Conservation (phyloP, 1,140 invertebrate genomes). For the Drosophila guanche region DNA sequence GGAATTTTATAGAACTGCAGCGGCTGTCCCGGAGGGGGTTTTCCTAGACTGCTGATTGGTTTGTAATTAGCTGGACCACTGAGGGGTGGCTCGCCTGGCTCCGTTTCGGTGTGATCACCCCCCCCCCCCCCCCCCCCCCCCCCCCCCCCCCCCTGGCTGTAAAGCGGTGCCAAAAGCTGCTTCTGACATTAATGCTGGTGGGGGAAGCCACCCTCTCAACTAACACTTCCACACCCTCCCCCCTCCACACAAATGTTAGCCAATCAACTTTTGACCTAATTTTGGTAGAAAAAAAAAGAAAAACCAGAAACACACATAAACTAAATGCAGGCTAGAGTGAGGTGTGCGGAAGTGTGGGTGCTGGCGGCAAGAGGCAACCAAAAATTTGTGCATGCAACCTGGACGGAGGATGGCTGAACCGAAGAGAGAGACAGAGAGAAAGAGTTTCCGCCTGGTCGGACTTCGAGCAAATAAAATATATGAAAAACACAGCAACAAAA, state of each 20-base stretch:
- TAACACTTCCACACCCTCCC: too few relatives aligned
- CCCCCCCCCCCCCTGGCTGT: too few relatives aligned
- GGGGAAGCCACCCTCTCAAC: conserved; percentile 13
- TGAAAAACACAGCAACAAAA: conserved; percentile 11
- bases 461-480: conserved; percentile 43
- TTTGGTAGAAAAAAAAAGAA: conserved; percentile 45
- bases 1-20: conserved; percentile 48
- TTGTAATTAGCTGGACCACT: conserved; percentile 22
- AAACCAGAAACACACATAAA: conserved; percentile 38
- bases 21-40: too few relatives aligned
- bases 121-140: too few relatives aligned
- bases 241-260: conserved; percentile 42
- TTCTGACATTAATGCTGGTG: conserved; percentile 38
- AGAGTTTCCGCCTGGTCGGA: conserved; percentile 55
- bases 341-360: background rate
- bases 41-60: conserved; percentile 17
- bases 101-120: too few relatives aligned
- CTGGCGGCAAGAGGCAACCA: conserved; percentile 36
- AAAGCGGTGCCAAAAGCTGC: conserved; percentile 22
- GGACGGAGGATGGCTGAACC: conserved; percentile 26
- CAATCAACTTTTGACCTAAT: conserved; percentile 82
- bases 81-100: background rate
- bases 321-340: conserved; percentile 42
- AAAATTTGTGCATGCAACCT: conserved; percentile 62
- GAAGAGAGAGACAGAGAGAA: background rate